phyloP scores from a whole-genome alignment of 2,113 vertebrate species.

The Thalassarche chlororhynchos region DNA sequence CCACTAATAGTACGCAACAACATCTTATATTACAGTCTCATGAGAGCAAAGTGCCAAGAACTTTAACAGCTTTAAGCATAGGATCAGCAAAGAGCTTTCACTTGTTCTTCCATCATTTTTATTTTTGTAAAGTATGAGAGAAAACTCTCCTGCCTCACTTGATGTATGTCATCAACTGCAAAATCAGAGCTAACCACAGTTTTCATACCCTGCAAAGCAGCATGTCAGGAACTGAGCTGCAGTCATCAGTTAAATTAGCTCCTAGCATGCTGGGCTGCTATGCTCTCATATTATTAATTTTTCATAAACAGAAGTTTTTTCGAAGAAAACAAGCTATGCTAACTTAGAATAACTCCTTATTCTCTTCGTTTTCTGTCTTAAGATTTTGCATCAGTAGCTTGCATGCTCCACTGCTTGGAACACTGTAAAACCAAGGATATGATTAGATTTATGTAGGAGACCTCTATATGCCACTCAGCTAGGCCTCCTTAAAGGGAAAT shows the following conservation, averaged over 20 bases:
- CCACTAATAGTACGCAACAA: neutral
- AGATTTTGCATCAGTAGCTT: neutral
- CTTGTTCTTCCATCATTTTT: neutral
- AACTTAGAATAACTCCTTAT: neutral
- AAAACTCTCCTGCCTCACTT: neutral
- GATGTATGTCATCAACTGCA: conserved; percentile 14
- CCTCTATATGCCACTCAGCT: neutral
- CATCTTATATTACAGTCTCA: neutral
- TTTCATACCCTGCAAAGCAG: conserved; percentile 28
- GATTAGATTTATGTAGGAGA: neutral
- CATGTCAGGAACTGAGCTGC: conserved; percentile 16
- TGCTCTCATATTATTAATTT: conserved; percentile 33
- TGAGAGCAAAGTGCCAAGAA: neutral
- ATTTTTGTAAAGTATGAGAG: neutral
- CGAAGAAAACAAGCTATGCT: neutral
- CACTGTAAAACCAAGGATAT: neutral
- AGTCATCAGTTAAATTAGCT: conserved; percentile 51
- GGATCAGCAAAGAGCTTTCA: neutral
- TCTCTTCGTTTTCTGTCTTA: neutral
- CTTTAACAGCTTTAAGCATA: neutral
- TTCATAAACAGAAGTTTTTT: conserved; percentile 44
- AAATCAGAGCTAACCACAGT: neutral
- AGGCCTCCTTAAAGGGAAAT: neutral
- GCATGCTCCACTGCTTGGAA: neutral
- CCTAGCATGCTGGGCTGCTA: neutral